A percentile compares a stretch with the other conserved stretches of the same genome.
Evolutionary conservation across 2,113 vertebrate species (phyloP).

Genomic region (Centropristis striata): DNA sequence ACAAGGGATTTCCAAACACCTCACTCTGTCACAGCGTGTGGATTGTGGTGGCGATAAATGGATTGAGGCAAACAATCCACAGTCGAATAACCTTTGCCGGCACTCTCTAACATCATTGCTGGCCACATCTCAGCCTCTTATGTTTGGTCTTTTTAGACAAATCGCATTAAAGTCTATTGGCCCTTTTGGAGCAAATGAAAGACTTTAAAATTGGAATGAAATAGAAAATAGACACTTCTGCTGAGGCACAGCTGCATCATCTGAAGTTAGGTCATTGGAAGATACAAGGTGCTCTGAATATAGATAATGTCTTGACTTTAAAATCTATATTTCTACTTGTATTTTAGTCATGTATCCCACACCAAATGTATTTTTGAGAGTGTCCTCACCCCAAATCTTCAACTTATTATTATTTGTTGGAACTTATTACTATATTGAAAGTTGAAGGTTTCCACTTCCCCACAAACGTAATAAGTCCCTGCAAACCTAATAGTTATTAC

Average conservation of each 20-base stretch:
- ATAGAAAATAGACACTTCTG: constrained; percentile 32
- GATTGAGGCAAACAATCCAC: constrained; percentile 62
- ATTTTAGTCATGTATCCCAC: too few species aligned
- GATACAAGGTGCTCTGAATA: too few species aligned
- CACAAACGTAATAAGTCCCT: too few species aligned
- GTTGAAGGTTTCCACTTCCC: too few species aligned
- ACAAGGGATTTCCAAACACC: constrained; percentile 37
- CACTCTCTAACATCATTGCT: constrained; percentile 48
- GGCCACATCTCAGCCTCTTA: constrained; percentile 22
- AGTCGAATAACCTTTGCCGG: constrained; percentile 50
- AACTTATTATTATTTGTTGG: too few species aligned
- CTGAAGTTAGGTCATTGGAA: constrained; percentile 12
- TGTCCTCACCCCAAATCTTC: too few species aligned
- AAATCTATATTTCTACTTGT: too few species aligned
- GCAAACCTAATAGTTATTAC: too few species aligned
- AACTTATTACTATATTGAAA: too few species aligned
- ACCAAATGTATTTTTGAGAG: too few species aligned
- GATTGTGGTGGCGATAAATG: constrained; percentile 60
- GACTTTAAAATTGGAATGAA: constrained; percentile 34
- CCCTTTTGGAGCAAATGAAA: constrained; percentile 39
- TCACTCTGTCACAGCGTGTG: constrained; percentile 39
- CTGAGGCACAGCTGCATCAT: constrained; percentile 32
- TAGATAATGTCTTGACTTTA: too few species aligned
- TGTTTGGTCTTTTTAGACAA: constrained; percentile 66
- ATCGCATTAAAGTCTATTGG: constrained; percentile 57